Percentiles rank a stretch among this genome's conserved stretches.
phyloP scores from a whole-genome alignment of 2,888 invertebrate genomes.

The Nasonia oneida region DNA sequence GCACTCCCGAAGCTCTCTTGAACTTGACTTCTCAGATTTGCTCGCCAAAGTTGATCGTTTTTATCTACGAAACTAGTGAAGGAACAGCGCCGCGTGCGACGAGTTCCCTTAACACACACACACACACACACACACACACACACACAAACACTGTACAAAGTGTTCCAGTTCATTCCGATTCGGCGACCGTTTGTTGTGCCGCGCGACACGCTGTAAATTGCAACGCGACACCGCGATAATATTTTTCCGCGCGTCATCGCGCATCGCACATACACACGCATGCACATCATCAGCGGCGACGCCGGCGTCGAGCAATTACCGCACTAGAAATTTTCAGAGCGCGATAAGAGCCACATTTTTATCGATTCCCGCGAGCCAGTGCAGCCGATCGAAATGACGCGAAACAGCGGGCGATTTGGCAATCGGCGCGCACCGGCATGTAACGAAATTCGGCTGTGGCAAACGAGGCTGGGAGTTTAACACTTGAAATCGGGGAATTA shows the following conservation, averaged over 20 bases:
- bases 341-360: not conserved
- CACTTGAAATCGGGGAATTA: conserved; percentile 38
- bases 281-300: too few species aligned
- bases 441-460: not conserved
- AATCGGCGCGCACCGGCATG: not conserved
- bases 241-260: not conserved
- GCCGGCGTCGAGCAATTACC: not conserved
- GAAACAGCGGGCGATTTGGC: not conserved
- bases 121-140: not conserved
- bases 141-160: not conserved
- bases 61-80: not conserved
- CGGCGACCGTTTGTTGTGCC: not conserved
- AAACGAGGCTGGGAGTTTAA: conserved; percentile 27
- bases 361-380: not conserved
- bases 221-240: not conserved
- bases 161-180: not conserved
- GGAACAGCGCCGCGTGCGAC: not conserved
- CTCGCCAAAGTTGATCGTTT: not conserved
- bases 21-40: not conserved
- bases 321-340: not conserved
- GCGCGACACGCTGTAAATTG: not conserved
- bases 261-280: not conserved
- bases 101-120: not conserved
- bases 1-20: not conserved
- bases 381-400: too few species aligned